These are phyloP conservation scores for Chrysogorgia sp. DNA, from an alignment of 92 coral and sea anemone genomes.

Conservation along the genomic window DNA sequence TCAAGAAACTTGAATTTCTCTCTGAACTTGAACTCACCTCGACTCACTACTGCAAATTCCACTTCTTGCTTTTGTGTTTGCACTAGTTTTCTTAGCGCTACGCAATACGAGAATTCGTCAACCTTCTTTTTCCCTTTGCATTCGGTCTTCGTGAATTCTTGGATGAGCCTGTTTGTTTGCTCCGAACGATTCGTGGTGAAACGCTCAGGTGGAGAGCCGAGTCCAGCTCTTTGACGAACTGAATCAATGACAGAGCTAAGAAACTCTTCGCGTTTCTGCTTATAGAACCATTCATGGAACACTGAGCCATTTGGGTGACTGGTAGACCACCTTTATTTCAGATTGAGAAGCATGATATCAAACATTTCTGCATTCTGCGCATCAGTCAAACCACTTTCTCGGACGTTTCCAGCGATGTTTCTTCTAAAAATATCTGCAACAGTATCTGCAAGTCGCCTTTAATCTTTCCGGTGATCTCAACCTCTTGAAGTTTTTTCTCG, in stretches of 20 bases:
- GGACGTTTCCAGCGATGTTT: constrained; percentile 8
- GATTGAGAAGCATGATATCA: constrained; percentile 9
- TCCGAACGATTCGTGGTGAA: constrained; percentile 62
- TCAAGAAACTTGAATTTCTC: constrained; percentile 31
- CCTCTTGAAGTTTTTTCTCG: constrained; percentile 34
- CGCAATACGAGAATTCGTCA: constrained; percentile 37
- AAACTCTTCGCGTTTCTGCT: constrained; percentile 15
- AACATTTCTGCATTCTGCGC: constrained; percentile 20
- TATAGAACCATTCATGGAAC: constrained; percentile 10
- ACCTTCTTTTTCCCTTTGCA: constrained; percentile 4
- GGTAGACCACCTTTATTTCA: constrained; percentile 30
- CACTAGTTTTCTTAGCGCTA: constrained; percentile 33
- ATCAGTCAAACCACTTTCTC: constrained; percentile 44
- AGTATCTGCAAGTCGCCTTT: constrained; percentile 4
- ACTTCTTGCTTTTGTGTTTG: constrained; percentile 48
- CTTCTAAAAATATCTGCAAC: constrained; percentile 31
- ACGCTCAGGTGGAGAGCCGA: constrained; percentile 52
- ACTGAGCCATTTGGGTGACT: constrained; percentile 8
- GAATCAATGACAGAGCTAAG: constrained; percentile 45
- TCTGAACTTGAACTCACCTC: constrained; percentile 37
- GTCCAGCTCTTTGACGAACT: constrained; percentile 63
- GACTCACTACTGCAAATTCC: constrained; percentile 48
- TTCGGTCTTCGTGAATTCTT: constrained; percentile 38
- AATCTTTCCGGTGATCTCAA: constrained; percentile 20
- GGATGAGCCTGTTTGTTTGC: constrained; percentile 40